These are phyloP conservation scores for Danionella dracula DNA, from an alignment of 2,797 vertebrate genomes.

Conservation along the genomic window DNA sequence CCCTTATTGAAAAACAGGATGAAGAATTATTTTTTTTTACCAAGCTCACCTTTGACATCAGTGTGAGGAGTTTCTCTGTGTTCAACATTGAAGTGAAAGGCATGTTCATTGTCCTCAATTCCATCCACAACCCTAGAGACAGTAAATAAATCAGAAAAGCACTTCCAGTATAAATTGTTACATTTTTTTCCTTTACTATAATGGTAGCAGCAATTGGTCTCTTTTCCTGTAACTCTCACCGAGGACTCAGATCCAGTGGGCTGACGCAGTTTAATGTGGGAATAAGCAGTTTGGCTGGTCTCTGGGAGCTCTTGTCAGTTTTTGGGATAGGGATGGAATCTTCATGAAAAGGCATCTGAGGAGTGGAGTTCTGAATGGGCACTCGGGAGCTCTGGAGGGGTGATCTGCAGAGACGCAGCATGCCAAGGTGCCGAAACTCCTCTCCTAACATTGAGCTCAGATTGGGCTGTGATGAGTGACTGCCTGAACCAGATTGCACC, in stretches of 20 bases:
- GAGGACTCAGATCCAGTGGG: slow-evolving; percentile 84
- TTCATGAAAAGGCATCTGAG: slow-evolving; percentile 52
- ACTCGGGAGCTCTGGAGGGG: slow-evolving; percentile 61
- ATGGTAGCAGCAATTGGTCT: too few relatives aligned
- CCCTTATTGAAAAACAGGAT: too few relatives aligned
- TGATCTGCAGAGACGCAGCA: slow-evolving; percentile 69
- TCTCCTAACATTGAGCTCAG: slow-evolving; percentile 78
- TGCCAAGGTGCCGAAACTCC: slow-evolving; percentile 72
- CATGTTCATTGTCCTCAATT: slow-evolving; percentile 81
- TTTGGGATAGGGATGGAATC: slow-evolving; percentile 40
- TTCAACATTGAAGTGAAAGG: slow-evolving; percentile 79
- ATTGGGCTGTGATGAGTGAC: slow-evolving; percentile 66
- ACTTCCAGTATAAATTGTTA: too few relatives aligned
- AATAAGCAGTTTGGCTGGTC: slow-evolving; percentile 79
- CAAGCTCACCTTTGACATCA: slow-evolving; percentile 61
- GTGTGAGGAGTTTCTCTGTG: slow-evolving; percentile 49
- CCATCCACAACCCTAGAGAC: slow-evolving; percentile 84
- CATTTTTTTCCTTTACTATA: too few relatives aligned
- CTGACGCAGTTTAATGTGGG: slow-evolving; percentile 72
- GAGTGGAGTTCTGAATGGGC: slow-evolving; percentile 63
- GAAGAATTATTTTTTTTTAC: too few relatives aligned
- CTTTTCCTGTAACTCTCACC: slow-evolving; percentile 59
- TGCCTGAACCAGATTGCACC: slow-evolving; percentile 69
- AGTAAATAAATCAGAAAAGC: not conserved
- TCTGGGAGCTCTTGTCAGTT: slow-evolving; percentile 50